Evolutionary conservation across 2,888 invertebrate genomes (phyloP).

Genomic region (Volucella bombylans): DNA sequence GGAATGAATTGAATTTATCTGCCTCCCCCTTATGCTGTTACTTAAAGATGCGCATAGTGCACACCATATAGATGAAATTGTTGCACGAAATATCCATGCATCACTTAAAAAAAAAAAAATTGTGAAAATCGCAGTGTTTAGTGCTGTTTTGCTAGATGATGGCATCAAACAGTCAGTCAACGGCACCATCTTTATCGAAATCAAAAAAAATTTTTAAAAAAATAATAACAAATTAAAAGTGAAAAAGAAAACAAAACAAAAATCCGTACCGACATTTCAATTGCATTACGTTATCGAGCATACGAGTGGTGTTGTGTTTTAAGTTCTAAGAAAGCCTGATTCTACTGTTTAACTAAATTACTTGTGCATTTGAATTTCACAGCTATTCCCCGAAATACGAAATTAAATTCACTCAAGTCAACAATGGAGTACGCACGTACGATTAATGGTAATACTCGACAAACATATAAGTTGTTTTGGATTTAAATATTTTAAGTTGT

Average conservation of each 20-base stretch:
- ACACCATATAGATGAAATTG: slow-evolving; percentile 44
- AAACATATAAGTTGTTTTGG: too few relatives aligned
- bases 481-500: too few relatives aligned
- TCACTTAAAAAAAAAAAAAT: slow-evolving; percentile 49
- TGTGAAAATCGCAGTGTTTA: slow-evolving; percentile 38
- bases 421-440: slow-evolving; percentile 73
- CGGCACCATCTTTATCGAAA: background rate
- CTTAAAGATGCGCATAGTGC: slow-evolving; percentile 36
- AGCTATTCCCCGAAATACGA: background rate
- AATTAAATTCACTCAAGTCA: background rate
- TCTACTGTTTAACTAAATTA: too few relatives aligned
- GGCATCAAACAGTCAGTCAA: background rate
- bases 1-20: slow-evolving; percentile 30
- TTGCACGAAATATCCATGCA: slow-evolving; percentile 60
- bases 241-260: background rate
- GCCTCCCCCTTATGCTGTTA: background rate
- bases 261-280: too few relatives aligned
- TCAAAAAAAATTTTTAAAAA: background rate
- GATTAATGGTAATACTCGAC: slow-evolving; percentile 58
- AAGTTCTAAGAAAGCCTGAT: too few relatives aligned
- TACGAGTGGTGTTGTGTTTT: too few relatives aligned
- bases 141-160: background rate
- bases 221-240: background rate
- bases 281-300: too few relatives aligned
- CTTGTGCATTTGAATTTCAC: too few relatives aligned